Base-by-base conservation (phyloP, 2,888 invertebrate species). In the Rhingia rostrata region DNA sequence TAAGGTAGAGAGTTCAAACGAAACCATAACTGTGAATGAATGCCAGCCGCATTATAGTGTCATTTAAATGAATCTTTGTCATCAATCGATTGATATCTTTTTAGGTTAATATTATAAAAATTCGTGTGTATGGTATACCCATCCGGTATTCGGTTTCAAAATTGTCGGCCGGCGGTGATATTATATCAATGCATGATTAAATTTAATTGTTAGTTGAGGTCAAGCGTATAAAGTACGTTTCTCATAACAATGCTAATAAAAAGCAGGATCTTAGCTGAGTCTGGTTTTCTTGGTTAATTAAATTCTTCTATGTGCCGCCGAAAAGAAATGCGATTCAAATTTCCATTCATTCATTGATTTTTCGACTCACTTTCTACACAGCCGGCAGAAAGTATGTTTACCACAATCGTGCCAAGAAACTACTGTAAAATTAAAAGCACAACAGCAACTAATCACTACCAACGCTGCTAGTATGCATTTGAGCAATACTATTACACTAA, bases 71-170 rank as follows among this genome's bases (percentile, higher is more conserved):
- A 35, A 53, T 60, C 35, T 43, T 5, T 67, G 32, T 45, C 39
- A 10, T 53, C 14, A 56, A 37, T 51, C 35, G 58, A 64, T 51
- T 43, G 43, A 35, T 56, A 77, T 61, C 35, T 43, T 22, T 35
- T 14, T 32, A 33, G 22, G 47, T 49, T 37, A 49, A 49, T 10
- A 53, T n/a, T 75, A 22, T 14, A 6, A 4, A 54, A 53, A 12
- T n/a, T 22, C 22, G 2, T 22, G 22, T 22, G 22, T 22, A 2
- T 22, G 22, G 22, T 22, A 22, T 22, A 22, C 22, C 22, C 22
- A 22, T 22, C 22, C 22, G 22, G 22, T 22, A 22, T 22, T 22
- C 2, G 22, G 22, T 22, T 2, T 1, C 2, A 22, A 22, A 2
- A 22, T 12, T 5, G n/a, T n/a, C 35, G 14, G 37, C 12, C 35